Base-by-base conservation (phyloP, 1,140 invertebrate species). In the Homalodisca vitripennis region DNA sequence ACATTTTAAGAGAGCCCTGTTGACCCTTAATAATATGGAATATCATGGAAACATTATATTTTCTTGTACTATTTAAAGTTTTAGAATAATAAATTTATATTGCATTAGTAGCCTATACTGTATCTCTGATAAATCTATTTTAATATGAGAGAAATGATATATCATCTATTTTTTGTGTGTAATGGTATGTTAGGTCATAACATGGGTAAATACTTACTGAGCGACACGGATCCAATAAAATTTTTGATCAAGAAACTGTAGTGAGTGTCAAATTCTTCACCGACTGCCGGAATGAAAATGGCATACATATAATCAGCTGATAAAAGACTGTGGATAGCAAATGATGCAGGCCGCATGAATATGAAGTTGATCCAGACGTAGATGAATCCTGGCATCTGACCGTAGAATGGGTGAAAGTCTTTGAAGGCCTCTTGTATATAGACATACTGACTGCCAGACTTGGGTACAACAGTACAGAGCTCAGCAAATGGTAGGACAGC, bases 371-470 rank as follows among this genome's bases (percentile, higher is more conserved):
- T 30, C 55, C 55, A 60, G 3, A 60, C 14, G 29, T 27, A 60
- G 2, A 60, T 2, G n/a, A 60, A 60, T 13, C 55, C 55, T 27
- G 55, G 55, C 14, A 24, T 27, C 3, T 60, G 55, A 27, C 55
- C 55, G 55, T 22, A 60, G 55, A 60, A 60, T 6, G 55, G 55
- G 55, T 60, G 55, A 26, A 60, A 60, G 27, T 60, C 55, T 26
- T 30, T 26, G 26, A 60, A 60, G 22, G 55, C 55, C n/a, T 60
- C 55, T 13, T 60, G 55, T 27, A 60, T 60, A 26, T 60, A 60
- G 27, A 60, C 29, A 26, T 60, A 60, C 13, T 60, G 22, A n/a
- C 55, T 60, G 14, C 55, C 55, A 2, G 55, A 12, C n/a, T 60
- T 60, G 2, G 55, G 22, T 27, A 60, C 55, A 27, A 60, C 55